Evolutionary conservation across 2,113 vertebrate species (phyloP).

Genomic region (Gallinago jamesoni): DNA sequence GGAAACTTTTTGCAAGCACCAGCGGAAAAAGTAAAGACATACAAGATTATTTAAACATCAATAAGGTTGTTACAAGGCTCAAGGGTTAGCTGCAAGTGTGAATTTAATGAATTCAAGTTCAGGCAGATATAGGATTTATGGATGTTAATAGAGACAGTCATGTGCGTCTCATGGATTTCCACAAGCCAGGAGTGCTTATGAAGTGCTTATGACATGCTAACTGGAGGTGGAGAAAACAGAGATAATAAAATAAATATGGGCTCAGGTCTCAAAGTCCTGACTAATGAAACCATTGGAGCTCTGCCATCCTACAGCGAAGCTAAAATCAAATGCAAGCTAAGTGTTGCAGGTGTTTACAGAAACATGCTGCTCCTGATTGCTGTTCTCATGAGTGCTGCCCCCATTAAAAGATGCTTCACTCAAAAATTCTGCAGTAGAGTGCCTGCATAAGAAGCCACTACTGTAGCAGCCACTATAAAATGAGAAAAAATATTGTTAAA

Average conservation of each 20-base stretch:
- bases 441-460: not conserved
- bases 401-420: not conserved
- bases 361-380: not conserved
- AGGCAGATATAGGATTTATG: not conserved
- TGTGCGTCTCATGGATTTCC: not conserved
- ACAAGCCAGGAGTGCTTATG: not conserved
- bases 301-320: not conserved
- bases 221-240: not conserved
- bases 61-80: not conserved
- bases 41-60: not conserved
- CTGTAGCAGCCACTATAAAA: not conserved
- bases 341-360: conserved; percentile 19
- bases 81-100: not conserved
- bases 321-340: conserved; percentile 9
- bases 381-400: not conserved
- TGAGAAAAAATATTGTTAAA: not conserved
- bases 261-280: not conserved
- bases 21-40: not conserved
- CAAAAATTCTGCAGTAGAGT: not conserved
- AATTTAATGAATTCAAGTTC: not conserved
- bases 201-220: not conserved
- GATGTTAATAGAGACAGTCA: not conserved
- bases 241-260: conserved; percentile 25
- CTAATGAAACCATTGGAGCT: conserved; percentile 4
- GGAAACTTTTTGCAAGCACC: not conserved